Evolutionary conservation across 2,888 invertebrate genomes (phyloP), one percentile per base, ranked within the genome.

Genomic region (Syrista parreyssii): DNA sequence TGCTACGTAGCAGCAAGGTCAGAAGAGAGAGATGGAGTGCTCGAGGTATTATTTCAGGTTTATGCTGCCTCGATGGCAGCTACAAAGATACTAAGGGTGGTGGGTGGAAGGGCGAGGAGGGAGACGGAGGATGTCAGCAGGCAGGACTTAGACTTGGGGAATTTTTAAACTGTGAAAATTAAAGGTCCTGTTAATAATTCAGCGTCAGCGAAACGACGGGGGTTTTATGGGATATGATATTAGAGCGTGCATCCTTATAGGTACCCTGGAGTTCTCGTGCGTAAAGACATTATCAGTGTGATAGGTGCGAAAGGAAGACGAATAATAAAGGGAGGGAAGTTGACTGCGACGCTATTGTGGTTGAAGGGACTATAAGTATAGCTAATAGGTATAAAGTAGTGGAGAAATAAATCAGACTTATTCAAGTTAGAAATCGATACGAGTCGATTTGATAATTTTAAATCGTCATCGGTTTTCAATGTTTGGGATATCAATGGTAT

Each of bases 101-200:
- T 33, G 33, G 33, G 1, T 6, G 15, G 36, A 15, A 12, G 36
- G 40, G 33, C 33, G 33, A 33, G 33, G 33, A 4, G 4, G 33
- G 33, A 33, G n/a, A n/a, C 1, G 36, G 36, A 36, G 40, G 15
- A 40, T 15, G 6, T 40, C 15, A 40, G 40, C 40, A 40, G 6
- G 40, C 40, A 40, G 36, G 36, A 36, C 36, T 4, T 36, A 12
- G 36, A 36, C 36, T 36, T 4, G 69, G 69, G 30, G 69, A 69
- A n/a, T 69, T 69, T 69, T 69, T 30, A 69, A 69, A 69, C 69
- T 30, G 69, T 15, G 30, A 69, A 69, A 69, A 69, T 69, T 69
- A 69, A 69, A 69, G 31, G 69, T 15, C 31, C 69, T 69, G 69
- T 69, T 69, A 69, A 69, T 69, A 69, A 69, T 69, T 69, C 69